Conservation (phyloP, 92 coral and sea anemone species). For the Blastomussa wellsi region DNA sequence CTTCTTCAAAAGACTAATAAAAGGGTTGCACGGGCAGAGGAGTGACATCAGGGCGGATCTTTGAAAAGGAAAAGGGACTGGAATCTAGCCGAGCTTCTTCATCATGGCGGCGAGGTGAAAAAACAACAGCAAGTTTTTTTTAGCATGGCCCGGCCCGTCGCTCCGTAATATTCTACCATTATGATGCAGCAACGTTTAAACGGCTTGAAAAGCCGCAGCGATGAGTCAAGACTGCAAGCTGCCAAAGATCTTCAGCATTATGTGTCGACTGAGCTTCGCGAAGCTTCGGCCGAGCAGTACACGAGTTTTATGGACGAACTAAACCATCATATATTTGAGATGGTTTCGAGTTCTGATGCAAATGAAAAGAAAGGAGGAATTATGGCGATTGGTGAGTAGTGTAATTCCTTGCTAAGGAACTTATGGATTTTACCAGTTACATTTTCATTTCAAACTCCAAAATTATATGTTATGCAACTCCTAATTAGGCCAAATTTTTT, state of each 20-base stretch:
- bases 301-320: conserved; percentile 94
- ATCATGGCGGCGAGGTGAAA: not conserved
- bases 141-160: not conserved
- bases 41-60: not conserved
- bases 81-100: not conserved
- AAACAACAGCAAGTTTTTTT: not conserved
- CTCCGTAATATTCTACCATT: not conserved
- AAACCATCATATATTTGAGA: conserved; percentile 93
- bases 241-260: conserved; percentile 92
- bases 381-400: conserved; percentile 86
- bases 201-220: conserved; percentile 97
- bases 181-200: conserved; percentile 83
- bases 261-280: conserved; percentile 97
- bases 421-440: not conserved
- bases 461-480: no score
- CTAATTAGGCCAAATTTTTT: no score
- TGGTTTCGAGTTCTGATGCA: conserved; percentile 98
- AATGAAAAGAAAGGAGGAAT: conserved; percentile 99
- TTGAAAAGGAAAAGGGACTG: not conserved
- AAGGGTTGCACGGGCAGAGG: no score
- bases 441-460: not conserved
- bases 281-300: conserved; percentile 93
- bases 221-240: conserved; percentile 85
- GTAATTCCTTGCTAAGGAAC: not conserved
- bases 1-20: no score